These are phyloP conservation scores for Microcebus griseorufus DNA, from an alignment of 2,113 vertebrate species.

Conservation along the genomic window DNA sequence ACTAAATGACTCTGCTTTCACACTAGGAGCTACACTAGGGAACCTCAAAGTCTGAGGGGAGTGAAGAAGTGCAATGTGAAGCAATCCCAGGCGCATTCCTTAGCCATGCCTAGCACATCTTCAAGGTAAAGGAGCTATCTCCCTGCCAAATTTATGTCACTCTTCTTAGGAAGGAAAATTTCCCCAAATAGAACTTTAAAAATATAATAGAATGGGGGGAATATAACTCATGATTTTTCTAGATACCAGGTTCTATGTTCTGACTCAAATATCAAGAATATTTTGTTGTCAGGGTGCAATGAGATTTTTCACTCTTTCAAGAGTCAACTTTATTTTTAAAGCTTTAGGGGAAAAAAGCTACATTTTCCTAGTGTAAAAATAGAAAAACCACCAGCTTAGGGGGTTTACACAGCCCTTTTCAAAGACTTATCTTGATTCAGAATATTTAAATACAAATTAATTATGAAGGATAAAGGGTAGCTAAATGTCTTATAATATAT, in stretches of 20 bases:
- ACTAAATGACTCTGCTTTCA: not conserved
- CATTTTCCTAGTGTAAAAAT: not conserved
- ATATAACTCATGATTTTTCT: not conserved
- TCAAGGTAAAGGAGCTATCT: not conserved
- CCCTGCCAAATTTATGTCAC: not conserved
- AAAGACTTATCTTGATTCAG: not conserved
- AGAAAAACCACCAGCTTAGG: not conserved
- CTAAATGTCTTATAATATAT: not conserved
- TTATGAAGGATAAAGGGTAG: not conserved
- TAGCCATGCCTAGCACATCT: not conserved
- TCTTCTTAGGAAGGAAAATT: constrained; percentile 6
- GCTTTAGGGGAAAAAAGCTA: not conserved
- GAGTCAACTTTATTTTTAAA: constrained; percentile 19
- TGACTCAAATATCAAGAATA: constrained; percentile 41
- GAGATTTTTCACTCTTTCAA: constrained; percentile 27
- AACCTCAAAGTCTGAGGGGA: not conserved
- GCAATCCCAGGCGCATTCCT: not conserved
- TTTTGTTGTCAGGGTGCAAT: not conserved
- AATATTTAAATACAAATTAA: constrained; percentile 15
- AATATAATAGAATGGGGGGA: not conserved
- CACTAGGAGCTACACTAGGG: not conserved
- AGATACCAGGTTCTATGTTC: not conserved
- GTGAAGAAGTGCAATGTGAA: not conserved
- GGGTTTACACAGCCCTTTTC: not conserved
- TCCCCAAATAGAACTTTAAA: constrained; percentile 28